These are phyloP conservation scores for Gymnogyps californianus DNA, from an alignment of 2,113 vertebrate genomes.

Conservation along the genomic window DNA sequence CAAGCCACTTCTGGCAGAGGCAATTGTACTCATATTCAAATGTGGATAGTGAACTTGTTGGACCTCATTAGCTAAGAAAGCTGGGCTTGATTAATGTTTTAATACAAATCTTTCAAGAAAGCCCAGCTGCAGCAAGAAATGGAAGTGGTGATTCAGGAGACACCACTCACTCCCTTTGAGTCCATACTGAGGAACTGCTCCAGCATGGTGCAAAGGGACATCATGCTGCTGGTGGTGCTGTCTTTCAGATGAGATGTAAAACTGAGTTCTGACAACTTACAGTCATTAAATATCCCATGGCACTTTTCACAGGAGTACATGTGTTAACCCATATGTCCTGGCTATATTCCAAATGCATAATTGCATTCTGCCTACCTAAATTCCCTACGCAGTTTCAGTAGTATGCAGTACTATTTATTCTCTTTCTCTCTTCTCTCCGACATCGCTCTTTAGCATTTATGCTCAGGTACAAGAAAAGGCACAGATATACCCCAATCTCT, in stretches of 20 bases:
- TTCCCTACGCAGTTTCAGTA: slow-evolving; percentile 41
- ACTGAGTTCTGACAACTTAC: slow-evolving; percentile 61
- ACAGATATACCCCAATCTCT: not conserved
- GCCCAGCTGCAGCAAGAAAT: not conserved
- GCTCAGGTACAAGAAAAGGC: not conserved
- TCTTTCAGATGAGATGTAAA: slow-evolving; percentile 59
- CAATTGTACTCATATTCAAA: not conserved
- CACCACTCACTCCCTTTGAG: not conserved
- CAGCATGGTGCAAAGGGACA: slow-evolving; percentile 4
- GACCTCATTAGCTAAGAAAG: not conserved
- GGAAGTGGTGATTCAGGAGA: not conserved
- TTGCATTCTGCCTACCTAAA: slow-evolving; percentile 67
- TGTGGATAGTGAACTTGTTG: not conserved
- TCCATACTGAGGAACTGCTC: not conserved
- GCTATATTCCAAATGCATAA: slow-evolving; percentile 59
- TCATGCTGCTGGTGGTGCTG: slow-evolving; percentile 37
- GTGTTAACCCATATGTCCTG: slow-evolving; percentile 69
- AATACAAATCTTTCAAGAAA: not conserved
- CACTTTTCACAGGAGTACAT: slow-evolving; percentile 66
- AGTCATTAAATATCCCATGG: slow-evolving; percentile 68
- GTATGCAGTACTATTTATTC: slow-evolving; percentile 22
- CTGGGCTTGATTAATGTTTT: not conserved
- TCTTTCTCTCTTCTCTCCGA: not conserved
- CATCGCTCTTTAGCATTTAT: not conserved
- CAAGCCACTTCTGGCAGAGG: not conserved